phyloP scores from a whole-genome alignment of 2,888 invertebrate genomes.

The Molanna angustata region DNA sequence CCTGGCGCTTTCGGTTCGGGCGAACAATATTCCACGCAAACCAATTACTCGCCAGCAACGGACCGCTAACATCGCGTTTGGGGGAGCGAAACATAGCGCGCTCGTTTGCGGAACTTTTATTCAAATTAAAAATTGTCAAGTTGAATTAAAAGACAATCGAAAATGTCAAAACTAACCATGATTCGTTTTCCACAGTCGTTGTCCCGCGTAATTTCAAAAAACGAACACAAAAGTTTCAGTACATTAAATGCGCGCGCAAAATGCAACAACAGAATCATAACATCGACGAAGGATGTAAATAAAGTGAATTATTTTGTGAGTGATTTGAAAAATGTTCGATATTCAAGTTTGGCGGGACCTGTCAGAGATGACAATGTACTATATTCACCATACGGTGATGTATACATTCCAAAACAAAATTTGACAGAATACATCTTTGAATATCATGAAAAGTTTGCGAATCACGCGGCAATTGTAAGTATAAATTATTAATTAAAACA shows the following conservation, averaged over 20 bases:
- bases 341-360: constrained; percentile 26
- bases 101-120: too few species aligned
- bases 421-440: constrained; percentile 60
- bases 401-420: constrained; percentile 54
- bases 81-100: too few species aligned
- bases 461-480: constrained; percentile 65
- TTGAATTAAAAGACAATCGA: too few species aligned
- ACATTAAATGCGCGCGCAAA: neutral
- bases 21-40: too few species aligned
- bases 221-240: neutral
- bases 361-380: constrained; percentile 36
- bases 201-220: neutral
- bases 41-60: too few species aligned
- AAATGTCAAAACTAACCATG: too few species aligned
- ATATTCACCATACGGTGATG: constrained; percentile 53
- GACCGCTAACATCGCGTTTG: too few species aligned
- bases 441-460: constrained; percentile 54
- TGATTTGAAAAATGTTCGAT: too few species aligned
- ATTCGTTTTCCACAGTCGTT: too few species aligned
- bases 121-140: too few species aligned
- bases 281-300: neutral
- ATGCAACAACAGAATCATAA: neutral
- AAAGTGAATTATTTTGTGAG: constrained; percentile 4
- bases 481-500: neutral
- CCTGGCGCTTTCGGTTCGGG: too few species aligned